Conservation (phyloP, 2,888 invertebrate genomes). For the Apodemia hepburni region DNA sequence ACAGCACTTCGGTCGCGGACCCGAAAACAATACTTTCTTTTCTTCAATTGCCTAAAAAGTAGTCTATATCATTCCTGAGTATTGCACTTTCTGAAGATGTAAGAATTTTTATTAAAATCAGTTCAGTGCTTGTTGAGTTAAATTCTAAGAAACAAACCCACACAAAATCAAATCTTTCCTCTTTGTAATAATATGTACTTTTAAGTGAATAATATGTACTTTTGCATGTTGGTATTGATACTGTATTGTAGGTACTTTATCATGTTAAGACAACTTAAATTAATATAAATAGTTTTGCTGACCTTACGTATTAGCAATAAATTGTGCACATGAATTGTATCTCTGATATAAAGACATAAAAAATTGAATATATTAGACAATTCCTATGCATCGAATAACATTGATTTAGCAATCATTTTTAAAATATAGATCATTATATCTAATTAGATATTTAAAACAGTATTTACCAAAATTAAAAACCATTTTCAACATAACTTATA, state of each 20-base stretch:
- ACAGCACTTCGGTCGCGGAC: too few relatives aligned
- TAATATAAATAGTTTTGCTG: slow-evolving; percentile 23
- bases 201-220: too few relatives aligned
- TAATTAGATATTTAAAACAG: slow-evolving; percentile 71
- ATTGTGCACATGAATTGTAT: slow-evolving; percentile 14
- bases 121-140: too few relatives aligned
- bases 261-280: slow-evolving; percentile 2
- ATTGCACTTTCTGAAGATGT: too few relatives aligned
- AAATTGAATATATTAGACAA: slow-evolving; percentile 44
- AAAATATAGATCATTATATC: slow-evolving; percentile 69
- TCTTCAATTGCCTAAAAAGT: too few relatives aligned
- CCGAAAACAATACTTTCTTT: too few relatives aligned
- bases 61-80: too few relatives aligned
- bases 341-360: slow-evolving; percentile 33
- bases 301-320: slow-evolving; percentile 28
- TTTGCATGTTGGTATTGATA: too few relatives aligned
- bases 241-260: slow-evolving; percentile 37
- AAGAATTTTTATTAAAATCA: too few relatives aligned
- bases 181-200: too few relatives aligned
- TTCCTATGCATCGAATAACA: slow-evolving; percentile 68
- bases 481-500: neutral
- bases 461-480: slow-evolving; percentile 16
- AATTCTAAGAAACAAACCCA: too few relatives aligned
- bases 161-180: too few relatives aligned
- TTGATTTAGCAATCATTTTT: slow-evolving; percentile 54